Base-by-base conservation (phyloP, 1,140 invertebrate species). In the Heliconius hermathena region DNA sequence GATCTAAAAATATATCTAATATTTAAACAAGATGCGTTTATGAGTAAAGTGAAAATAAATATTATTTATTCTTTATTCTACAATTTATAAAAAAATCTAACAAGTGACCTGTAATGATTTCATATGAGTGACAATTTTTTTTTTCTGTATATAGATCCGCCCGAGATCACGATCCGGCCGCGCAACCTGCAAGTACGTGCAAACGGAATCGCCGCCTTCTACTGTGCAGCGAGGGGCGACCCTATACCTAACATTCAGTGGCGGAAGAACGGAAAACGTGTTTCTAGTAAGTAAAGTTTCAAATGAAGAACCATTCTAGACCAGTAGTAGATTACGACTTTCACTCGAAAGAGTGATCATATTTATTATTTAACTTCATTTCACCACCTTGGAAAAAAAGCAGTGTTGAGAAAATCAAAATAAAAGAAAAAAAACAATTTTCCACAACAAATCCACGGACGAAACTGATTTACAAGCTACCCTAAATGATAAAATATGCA, bases 161-260 rank as follows among this genome's bases (percentile, higher is more conserved):
- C 98, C 81, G 97, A 98, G 95, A 98, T 99, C 89, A 96, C 97
- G 85, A 97, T 97, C 87, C 96, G 96, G 87, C 98, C 98, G 13
- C 96, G 96, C 80, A 98, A 98, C 90, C 97, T 98, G 88, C 97
- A 97, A 86, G 99, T 99, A 46, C 97, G 97, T 78, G 97, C 97
- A 74, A 98, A 98, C 77, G 97, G 97, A n/a, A 97, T 98, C 76
- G 98, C 98, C 1, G 98, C 97, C 60, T 99, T 99, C 95, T 99
- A 98, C 94, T 99, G 99, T 95, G 97, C 97, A 71, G 98, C 98
- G 22, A 96, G 97, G 72, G 98, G 99, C 22, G 97, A 98, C 95
- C 99, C 99, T 66, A 95, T 96, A 20, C 98, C 98, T 1, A 96
- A 96, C 83, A 98, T 99, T 84, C 96, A 97, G 90, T 99, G 98